A percentile compares a stretch with the other conserved stretches of the same genome.
Conservation (phyloP, 2,888 invertebrate genomes). For the Acronicta alni region DNA sequence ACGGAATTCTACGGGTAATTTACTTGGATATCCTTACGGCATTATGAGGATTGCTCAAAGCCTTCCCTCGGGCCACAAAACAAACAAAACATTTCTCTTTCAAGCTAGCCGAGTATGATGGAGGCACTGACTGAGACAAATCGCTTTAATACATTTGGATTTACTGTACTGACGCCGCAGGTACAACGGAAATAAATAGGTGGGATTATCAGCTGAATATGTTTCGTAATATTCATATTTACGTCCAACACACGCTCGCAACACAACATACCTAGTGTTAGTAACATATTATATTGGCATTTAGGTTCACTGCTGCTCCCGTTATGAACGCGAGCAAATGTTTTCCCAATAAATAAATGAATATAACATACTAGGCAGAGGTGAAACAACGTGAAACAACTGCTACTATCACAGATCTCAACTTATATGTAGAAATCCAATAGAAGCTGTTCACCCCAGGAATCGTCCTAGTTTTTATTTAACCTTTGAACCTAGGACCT, state of each 20-base stretch:
- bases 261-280: constrained; percentile 1
- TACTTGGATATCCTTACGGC: constrained; percentile 36
- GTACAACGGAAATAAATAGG: constrained; percentile 59
- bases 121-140: constrained; percentile 73
- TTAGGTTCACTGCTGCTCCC: constrained; percentile 2
- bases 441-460: too few species aligned
- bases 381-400: background rate
- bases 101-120: constrained; percentile 55
- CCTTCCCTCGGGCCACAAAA: constrained; percentile 59
- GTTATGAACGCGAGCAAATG: background rate
- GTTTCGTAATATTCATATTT: constrained; percentile 35
- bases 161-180: constrained; percentile 56
- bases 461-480: too few species aligned
- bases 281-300: constrained; percentile 17
- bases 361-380: too few species aligned
- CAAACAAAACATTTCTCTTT: constrained; percentile 64
- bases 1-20: constrained; percentile 33
- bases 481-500: too few species aligned
- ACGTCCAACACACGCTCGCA: constrained; percentile 14
- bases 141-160: constrained; percentile 68
- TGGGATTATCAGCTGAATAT: constrained; percentile 34
- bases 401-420: background rate
- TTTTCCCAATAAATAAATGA: too few species aligned
- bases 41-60: constrained; percentile 50
- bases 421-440: too few species aligned